Percentiles rank a stretch among this genome's conserved stretches.
Conservation (phyloP, 2,797 vertebrate species). For the Oreochromis grahami region DNA sequence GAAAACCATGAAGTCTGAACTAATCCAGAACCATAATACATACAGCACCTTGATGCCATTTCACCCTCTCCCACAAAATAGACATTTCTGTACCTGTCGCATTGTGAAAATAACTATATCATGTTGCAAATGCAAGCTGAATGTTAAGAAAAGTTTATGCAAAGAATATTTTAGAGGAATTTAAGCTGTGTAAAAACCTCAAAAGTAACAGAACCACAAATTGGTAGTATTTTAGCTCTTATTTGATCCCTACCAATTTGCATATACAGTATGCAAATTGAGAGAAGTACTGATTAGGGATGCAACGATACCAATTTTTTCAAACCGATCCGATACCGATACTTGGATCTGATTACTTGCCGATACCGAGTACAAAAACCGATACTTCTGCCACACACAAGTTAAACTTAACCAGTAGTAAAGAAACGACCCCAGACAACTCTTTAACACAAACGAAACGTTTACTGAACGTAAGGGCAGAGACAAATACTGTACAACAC, state of each 20-base stretch:
- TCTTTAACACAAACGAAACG: no score
- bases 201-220: not conserved
- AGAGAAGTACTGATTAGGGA: not conserved
- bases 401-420: no score
- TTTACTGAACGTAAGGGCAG: no score
- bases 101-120: not conserved
- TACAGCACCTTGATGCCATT: not conserved
- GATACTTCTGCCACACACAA: no score
- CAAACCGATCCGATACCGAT: no score
- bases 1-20: not conserved
- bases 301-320: no score
- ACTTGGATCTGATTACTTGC: no score
- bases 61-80: not conserved
- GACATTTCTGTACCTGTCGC: not conserved
- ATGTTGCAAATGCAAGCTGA: not conserved
- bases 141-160: not conserved
- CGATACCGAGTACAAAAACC: no score
- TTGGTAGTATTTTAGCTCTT: not conserved
- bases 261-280: not conserved
- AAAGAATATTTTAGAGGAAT: not conserved
- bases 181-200: not conserved
- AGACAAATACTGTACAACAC: no score
- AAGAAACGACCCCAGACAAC: no score
- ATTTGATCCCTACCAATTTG: not conserved
- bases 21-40: not conserved